Conservation (phyloP, 2,797 vertebrate species). For the Bryconaethiops microstoma region DNA sequence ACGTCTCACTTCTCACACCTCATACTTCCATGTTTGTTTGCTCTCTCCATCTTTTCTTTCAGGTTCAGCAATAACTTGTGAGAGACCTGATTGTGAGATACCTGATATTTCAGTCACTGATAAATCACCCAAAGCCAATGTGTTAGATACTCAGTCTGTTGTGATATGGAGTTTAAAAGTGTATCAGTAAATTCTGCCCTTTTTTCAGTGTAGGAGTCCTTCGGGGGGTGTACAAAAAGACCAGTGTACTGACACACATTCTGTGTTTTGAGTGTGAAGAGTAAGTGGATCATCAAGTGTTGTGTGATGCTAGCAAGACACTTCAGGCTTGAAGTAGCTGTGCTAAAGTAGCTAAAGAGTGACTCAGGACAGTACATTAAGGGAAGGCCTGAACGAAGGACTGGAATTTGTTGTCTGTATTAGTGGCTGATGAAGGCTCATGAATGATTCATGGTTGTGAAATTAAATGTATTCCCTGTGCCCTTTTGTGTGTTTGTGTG, state of each 20-base stretch:
- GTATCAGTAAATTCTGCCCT: no score
- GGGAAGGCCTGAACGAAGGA: background rate
- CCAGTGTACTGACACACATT: background rate
- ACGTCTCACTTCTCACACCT: no score
- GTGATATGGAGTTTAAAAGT: no score
- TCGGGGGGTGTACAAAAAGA: no score
- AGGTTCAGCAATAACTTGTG: no score
- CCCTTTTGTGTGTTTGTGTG: slow-evolving; percentile 9
- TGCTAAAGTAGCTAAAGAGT: background rate
- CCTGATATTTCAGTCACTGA: no score
- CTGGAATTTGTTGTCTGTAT: slow-evolving; percentile 18
- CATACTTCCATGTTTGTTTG: no score
- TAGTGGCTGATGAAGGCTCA: slow-evolving; percentile 1
- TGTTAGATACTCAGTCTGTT: no score
- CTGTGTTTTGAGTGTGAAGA: background rate
- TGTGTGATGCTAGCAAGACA: background rate
- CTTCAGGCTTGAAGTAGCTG: background rate
- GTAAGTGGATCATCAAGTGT: background rate
- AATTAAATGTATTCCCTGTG: slow-evolving; percentile 10
- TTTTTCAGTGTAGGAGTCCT: no score
- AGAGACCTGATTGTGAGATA: no score
- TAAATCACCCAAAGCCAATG: no score
- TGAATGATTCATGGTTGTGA: slow-evolving; percentile 28
- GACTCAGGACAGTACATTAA: slow-evolving; percentile 5
- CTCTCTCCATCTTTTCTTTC: no score